These are phyloP conservation scores for Genyomyrus donnyi DNA, from an alignment of 2,113 vertebrate genomes.

Conservation along the genomic window DNA sequence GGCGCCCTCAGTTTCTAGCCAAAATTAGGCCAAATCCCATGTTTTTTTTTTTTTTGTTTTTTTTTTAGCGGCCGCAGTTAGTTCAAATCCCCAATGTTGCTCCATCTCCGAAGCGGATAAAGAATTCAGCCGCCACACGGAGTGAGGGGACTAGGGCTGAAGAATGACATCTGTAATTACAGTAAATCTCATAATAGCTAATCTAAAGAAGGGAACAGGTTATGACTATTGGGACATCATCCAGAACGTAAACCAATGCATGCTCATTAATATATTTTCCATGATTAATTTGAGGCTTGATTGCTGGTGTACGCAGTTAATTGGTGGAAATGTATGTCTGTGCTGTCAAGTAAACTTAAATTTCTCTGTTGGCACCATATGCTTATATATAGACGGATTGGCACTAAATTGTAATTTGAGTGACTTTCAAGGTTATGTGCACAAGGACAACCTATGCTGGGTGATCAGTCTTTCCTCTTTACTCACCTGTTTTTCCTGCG, in stretches of 20 bases:
- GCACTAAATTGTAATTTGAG: neutral
- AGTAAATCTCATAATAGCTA: neutral
- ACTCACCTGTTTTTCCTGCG: neutral
- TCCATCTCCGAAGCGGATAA: neutral
- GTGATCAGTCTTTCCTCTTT: neutral
- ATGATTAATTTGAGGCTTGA: neutral
- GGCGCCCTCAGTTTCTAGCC: neutral
- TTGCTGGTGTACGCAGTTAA: neutral
- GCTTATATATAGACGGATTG: neutral
- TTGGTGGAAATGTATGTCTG: neutral
- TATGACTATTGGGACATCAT: neutral
- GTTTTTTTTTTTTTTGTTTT: neutral
- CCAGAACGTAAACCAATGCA: neutral
- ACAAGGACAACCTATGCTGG: neutral
- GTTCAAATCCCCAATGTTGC: neutral
- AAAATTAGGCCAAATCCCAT: neutral
- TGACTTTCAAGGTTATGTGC: neutral
- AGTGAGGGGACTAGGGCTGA: neutral
- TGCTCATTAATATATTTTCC: neutral
- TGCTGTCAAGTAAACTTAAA: neutral
- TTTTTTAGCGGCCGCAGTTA: neutral
- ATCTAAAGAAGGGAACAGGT: neutral
- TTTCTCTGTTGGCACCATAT: neutral
- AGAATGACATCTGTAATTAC: neutral
- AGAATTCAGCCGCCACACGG: neutral